Percentiles rank a stretch among this genome's conserved stretches.
Conservation (phyloP, 37 sponge, comb jelly and placozoan species). For the Chondrilla cf. caribensis region DNA sequence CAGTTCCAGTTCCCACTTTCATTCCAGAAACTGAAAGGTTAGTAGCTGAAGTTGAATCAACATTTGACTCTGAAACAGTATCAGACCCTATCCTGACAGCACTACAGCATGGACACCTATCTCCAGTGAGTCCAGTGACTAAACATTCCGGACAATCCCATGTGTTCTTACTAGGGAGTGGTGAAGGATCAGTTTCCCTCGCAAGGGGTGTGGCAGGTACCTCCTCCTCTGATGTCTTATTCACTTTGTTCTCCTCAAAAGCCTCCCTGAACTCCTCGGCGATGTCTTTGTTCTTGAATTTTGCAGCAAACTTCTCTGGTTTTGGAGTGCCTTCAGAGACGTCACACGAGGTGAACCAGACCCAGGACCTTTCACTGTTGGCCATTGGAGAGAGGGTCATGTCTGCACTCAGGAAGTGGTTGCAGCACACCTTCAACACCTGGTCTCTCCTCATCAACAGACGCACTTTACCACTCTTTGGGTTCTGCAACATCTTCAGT, state of each 20-base stretch:
- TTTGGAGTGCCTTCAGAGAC: conserved; percentile 68
- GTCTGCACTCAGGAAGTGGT: conserved; percentile 77
- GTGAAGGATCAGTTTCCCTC: too few species aligned
- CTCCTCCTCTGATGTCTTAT: too few species aligned
- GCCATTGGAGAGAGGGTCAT: conserved; percentile 61
- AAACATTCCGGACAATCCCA: neutral
- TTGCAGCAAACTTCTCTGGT: conserved; percentile 61
- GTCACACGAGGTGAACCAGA: conserved; percentile 84
- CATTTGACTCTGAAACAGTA: neutral
- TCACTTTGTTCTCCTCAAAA: conserved; percentile 41
- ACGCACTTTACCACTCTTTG: conserved; percentile 48
- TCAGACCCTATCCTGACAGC: neutral
- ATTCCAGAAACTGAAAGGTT: too few species aligned
- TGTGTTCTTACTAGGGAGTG: too few species aligned
- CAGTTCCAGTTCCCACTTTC: too few species aligned
- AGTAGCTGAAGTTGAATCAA: neutral
- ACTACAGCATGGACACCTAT: neutral
- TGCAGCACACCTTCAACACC: conserved; percentile 91
- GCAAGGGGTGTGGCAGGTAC: too few species aligned
- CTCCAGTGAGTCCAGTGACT: neutral
- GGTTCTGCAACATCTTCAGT: conserved; percentile 73
- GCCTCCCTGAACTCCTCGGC: conserved; percentile 71
- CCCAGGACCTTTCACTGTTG: conserved; percentile 68
- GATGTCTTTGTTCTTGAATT: conserved; percentile 75
- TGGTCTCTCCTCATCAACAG: conserved; percentile 93